Conservation (phyloP, 2,797 vertebrate species). For the Phoebastria nigripes region DNA sequence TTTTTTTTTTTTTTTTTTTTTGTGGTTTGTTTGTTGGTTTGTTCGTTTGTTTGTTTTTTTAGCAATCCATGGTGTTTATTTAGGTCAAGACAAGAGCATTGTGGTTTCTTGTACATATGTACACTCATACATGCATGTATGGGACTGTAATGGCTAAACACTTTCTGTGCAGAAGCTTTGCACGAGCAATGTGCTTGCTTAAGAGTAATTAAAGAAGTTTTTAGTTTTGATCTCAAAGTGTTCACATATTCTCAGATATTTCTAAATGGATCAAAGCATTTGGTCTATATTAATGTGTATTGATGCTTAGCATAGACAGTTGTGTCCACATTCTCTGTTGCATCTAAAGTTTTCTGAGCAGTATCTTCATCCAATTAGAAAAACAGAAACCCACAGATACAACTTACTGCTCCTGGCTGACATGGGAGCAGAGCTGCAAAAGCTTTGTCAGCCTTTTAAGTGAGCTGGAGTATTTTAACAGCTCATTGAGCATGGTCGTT, state of each 20-base stretch:
- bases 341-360: background rate
- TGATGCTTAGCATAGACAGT: background rate
- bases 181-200: background rate
- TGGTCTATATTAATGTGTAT: background rate
- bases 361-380: background rate
- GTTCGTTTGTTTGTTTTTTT: background rate
- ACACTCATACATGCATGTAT: background rate
- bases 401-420: background rate
- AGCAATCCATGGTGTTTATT: background rate
- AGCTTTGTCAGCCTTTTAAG: accelerated
- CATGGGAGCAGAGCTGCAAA: background rate
- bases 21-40: background rate
- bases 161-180: background rate
- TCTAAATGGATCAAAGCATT: background rate
- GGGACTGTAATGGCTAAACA: background rate
- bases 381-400: background rate
- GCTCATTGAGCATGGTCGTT: background rate
- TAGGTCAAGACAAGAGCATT: background rate
- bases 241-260: background rate
- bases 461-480: background rate
- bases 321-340: background rate
- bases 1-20: too few species aligned
- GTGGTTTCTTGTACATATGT: background rate
- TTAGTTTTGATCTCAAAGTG: background rate
- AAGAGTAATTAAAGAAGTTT: background rate